These are phyloP conservation scores for Macrosiphum euphorbiae DNA, from an alignment of 2,888 invertebrate species.

Conservation along the genomic window DNA sequence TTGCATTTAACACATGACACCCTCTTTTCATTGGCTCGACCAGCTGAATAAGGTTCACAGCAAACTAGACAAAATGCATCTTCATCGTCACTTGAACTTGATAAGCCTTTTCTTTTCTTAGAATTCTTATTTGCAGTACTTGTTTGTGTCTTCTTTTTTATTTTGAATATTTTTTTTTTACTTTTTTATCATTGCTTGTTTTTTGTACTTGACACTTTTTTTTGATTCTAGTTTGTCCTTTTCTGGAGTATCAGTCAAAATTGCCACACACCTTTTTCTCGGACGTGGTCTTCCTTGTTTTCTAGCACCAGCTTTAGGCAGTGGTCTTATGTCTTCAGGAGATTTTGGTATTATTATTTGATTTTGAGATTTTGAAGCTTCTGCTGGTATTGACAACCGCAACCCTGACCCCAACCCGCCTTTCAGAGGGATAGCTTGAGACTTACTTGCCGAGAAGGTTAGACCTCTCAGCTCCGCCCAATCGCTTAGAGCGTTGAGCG, in stretches of 20 bases:
- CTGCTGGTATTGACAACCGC: no score
- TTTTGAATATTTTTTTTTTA: no score
- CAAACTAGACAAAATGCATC: slow-evolving; percentile 14
- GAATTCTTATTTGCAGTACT: neutral
- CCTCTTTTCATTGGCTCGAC: slow-evolving; percentile 20
- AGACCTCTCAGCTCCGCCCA: neutral
- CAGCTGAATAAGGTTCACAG: slow-evolving; percentile 8
- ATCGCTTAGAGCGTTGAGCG: neutral
- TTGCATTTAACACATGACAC: slow-evolving; percentile 32
- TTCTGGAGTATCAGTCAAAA: slow-evolving; percentile 53
- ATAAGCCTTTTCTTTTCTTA: neutral
- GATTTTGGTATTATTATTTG: no score
- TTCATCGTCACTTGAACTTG: slow-evolving; percentile 22
- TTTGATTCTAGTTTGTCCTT: slow-evolving; percentile 17
- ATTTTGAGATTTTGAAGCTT: no score
- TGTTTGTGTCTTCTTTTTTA: neutral
- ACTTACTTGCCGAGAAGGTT: neutral
- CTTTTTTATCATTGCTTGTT: neutral
- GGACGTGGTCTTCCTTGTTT: neutral
- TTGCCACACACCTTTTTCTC: slow-evolving; percentile 15
- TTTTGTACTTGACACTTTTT: slow-evolving; percentile 34
- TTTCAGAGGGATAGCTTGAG: no score
- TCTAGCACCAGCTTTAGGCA: no score
- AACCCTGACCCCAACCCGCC: no score
- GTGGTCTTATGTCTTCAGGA: no score